Conservation (phyloP, 2,797 vertebrate species). For the Bryconaethiops microstoma region DNA sequence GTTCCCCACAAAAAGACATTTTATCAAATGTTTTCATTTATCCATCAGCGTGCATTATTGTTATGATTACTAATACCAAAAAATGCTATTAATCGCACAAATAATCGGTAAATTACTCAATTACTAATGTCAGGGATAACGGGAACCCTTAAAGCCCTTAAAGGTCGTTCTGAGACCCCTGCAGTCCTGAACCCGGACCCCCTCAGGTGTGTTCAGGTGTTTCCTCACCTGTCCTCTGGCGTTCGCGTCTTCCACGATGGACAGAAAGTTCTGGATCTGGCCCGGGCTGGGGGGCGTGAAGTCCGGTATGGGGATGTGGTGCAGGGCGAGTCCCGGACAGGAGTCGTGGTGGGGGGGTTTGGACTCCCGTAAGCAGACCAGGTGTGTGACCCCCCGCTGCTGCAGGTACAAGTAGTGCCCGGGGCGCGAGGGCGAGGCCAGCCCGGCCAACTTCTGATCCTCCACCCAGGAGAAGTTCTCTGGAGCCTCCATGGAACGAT, state of each 20-base stretch:
- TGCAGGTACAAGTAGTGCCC: slow-evolving; percentile 77
- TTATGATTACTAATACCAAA: too few species aligned
- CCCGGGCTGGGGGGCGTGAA: slow-evolving; percentile 72
- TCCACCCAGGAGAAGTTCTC: slow-evolving; percentile 84
- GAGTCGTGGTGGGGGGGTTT: slow-evolving; percentile 69
- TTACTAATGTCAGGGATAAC: too few species aligned
- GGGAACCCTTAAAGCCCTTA: too few species aligned
- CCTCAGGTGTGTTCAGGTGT: background rate
- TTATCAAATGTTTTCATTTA: too few species aligned
- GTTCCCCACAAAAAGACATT: too few species aligned
- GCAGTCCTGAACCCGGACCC: too few species aligned
- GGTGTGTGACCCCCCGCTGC: slow-evolving; percentile 73
- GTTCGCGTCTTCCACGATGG: slow-evolving; percentile 75
- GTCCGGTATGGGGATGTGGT: slow-evolving; percentile 75
- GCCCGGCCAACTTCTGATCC: slow-evolving; percentile 70
- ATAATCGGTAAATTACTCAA: too few species aligned
- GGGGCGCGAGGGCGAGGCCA: slow-evolving; percentile 74
- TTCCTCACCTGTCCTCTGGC: slow-evolving; percentile 69
- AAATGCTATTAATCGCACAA: background rate
- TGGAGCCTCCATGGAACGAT: slow-evolving; percentile 51
- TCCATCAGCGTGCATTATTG: too few species aligned
- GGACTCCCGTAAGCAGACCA: slow-evolving; percentile 76
- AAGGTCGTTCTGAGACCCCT: too few species aligned
- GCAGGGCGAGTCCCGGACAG: slow-evolving; percentile 70
- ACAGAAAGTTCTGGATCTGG: slow-evolving; percentile 77